Conservation (phyloP, 2,113 vertebrate species). For the Dicentrarchus labrax region DNA sequence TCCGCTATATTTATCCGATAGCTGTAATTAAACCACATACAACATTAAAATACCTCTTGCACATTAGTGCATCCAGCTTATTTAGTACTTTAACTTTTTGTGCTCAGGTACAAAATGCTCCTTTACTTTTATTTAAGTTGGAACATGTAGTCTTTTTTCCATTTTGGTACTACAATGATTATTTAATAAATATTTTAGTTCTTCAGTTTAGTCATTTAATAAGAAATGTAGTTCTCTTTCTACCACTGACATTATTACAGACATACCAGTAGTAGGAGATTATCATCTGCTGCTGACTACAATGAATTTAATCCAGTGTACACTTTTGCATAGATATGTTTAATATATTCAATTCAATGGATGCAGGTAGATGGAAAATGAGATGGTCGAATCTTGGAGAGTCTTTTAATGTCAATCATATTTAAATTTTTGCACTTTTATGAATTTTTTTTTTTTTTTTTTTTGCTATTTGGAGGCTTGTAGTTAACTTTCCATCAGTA, state of each 20-base stretch:
- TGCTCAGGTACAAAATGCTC: constrained; percentile 1
- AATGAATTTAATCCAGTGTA: constrained; percentile 52
- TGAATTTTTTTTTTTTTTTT: neutral
- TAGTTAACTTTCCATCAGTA: constrained; percentile 14
- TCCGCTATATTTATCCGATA: constrained; percentile 1
- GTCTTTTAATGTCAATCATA: constrained; percentile 24
- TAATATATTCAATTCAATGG: constrained; percentile 38
- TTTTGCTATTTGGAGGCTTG: constrained; percentile 13
- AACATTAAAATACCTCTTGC: constrained; percentile 51
- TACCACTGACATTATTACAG: neutral
- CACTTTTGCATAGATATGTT: constrained; percentile 35
- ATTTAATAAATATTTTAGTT: neutral
- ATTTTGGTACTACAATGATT: neutral
- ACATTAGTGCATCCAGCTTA: constrained; percentile 34
- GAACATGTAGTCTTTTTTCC: neutral
- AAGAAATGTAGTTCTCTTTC: neutral
- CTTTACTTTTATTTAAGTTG: constrained; percentile 3
- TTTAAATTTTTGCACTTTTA: constrained; percentile 40
- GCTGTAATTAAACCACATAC: constrained; percentile 25
- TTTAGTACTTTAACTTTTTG: constrained; percentile 14
- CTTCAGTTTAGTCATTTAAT: neutral
- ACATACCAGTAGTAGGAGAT: constrained; percentile 5
- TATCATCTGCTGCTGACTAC: constrained; percentile 46
- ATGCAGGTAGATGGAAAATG: constrained; percentile 23
- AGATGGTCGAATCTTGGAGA: constrained; percentile 5